These are phyloP conservation scores for Drosophila persimilis DNA, from an alignment of 1,140 invertebrate genomes.

Conservation along the genomic window DNA sequence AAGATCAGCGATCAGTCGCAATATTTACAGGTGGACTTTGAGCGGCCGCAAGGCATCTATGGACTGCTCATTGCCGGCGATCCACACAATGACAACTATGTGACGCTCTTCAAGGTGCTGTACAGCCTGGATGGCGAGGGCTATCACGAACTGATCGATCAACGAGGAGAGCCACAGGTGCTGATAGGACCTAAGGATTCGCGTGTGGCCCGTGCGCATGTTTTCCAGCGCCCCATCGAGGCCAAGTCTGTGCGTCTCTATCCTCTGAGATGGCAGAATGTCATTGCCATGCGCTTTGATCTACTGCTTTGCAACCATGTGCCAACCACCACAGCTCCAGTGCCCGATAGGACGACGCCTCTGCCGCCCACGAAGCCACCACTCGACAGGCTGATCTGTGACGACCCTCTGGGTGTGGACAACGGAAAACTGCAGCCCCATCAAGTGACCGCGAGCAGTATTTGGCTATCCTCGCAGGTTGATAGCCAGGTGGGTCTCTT, in stretches of 20 bases:
- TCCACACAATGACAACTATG: slow-evolving; percentile 14
- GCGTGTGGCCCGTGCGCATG: slow-evolving; percentile 3
- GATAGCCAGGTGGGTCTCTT: slow-evolving; percentile 4
- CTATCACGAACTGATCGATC: slow-evolving; percentile 9
- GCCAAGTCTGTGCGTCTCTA: slow-evolving; percentile 10
- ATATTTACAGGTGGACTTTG: slow-evolving; percentile 10
- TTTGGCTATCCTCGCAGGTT: slow-evolving; percentile 9
- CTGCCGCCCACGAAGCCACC: slow-evolving; percentile 8
- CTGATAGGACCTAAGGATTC: slow-evolving; percentile 9
- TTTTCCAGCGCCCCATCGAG: slow-evolving; percentile 13
- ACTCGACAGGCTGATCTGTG: not conserved
- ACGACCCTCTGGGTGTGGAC: slow-evolving; percentile 10
- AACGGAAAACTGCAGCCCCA: not conserved
- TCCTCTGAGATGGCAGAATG: slow-evolving; percentile 13
- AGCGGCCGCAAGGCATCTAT: not conserved
- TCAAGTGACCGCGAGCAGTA: slow-evolving; percentile 11
- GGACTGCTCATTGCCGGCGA: slow-evolving; percentile 13
- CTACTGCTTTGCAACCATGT: slow-evolving; percentile 13
- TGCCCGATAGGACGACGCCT: slow-evolving; percentile 1
- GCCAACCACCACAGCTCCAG: not conserved
- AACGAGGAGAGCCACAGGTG: slow-evolving; percentile 6
- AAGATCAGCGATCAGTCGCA: slow-evolving; percentile 17
- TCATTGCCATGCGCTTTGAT: slow-evolving; percentile 8
- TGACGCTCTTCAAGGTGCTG: slow-evolving; percentile 10
- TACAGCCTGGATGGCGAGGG: slow-evolving; percentile 21